Evolutionary conservation across 2,113 vertebrate species (phyloP).

Genomic region (Lathamus discolor): DNA sequence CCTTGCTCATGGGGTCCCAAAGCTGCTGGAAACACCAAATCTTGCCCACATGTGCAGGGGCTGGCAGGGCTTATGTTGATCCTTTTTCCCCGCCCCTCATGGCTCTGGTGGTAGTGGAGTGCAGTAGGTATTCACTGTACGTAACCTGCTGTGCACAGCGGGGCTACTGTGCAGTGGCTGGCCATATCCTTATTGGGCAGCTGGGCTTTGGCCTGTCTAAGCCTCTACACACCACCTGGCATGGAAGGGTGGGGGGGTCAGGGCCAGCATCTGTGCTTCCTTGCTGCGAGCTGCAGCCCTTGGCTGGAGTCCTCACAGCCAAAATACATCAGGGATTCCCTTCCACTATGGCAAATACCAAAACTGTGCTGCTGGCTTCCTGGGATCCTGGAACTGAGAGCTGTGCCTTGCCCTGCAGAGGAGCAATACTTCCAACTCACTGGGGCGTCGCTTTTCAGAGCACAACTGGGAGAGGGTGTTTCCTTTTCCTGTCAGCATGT

Average conservation of each 20-base stretch:
- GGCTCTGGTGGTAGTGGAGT: background rate
- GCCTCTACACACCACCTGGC: background rate
- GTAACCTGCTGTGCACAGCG: background rate
- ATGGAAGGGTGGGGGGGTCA: too few species aligned
- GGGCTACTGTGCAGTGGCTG: background rate
- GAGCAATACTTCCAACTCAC: rapidly evolving
- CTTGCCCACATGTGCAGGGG: background rate
- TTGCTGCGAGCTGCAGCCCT: background rate
- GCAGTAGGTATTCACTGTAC: background rate
- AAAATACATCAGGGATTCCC: background rate
- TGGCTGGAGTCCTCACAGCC: background rate
- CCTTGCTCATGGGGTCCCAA: background rate
- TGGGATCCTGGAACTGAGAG: background rate
- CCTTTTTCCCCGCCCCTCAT: background rate
- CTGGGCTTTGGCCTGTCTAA: background rate
- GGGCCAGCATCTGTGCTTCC: background rate
- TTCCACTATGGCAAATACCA: background rate
- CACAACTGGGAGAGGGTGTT: background rate
- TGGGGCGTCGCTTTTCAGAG: background rate
- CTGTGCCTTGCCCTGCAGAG: background rate
- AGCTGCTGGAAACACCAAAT: background rate
- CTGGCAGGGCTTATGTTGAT: background rate
- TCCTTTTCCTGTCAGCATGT: background rate
- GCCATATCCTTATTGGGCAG: background rate
- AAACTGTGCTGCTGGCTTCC: background rate